These are phyloP conservation scores for Pyrgus malvae DNA, from an alignment of 2,888 invertebrate genomes.

Conservation along the genomic window DNA sequence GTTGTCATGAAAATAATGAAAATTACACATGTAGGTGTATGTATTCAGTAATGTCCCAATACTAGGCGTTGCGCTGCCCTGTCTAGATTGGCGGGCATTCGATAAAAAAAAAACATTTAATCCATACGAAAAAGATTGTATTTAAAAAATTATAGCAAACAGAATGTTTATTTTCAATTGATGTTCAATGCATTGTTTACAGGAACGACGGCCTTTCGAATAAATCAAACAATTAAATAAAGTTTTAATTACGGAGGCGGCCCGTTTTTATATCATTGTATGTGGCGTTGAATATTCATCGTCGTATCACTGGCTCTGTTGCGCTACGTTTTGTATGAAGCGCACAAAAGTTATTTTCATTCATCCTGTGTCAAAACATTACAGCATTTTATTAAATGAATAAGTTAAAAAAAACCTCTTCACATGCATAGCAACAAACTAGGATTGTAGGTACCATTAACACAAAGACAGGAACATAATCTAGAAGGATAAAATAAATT, in stretches of 20 bases:
- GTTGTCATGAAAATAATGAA: too few relatives aligned
- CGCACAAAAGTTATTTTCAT: constrained; percentile 24
- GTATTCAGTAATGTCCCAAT: too few relatives aligned
- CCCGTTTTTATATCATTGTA: constrained; percentile 35
- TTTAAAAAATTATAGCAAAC: background rate
- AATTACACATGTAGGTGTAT: too few relatives aligned
- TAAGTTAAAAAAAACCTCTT: too few relatives aligned
- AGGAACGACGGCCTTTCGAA: constrained; percentile 19
- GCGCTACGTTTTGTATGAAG: constrained; percentile 27
- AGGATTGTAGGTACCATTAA: too few relatives aligned
- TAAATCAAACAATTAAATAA: constrained; percentile 37
- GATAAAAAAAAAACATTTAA: background rate
- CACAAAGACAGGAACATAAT: too few relatives aligned
- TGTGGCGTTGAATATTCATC: constrained; percentile 42
- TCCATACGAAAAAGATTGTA: too few relatives aligned
- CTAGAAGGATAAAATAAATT: too few relatives aligned
- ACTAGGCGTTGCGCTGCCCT: too few relatives aligned
- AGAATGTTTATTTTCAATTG: background rate
- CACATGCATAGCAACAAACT: too few relatives aligned
- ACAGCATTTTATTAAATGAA: background rate
- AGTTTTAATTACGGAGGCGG: constrained; percentile 37
- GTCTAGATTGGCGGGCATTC: too few relatives aligned
- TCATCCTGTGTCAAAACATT: background rate
- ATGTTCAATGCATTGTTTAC: constrained; percentile 10
- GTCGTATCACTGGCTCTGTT: constrained; percentile 33